phyloP scores from a whole-genome alignment of 2,113 vertebrate genomes.

The Leptobrachium leishanense region DNA sequence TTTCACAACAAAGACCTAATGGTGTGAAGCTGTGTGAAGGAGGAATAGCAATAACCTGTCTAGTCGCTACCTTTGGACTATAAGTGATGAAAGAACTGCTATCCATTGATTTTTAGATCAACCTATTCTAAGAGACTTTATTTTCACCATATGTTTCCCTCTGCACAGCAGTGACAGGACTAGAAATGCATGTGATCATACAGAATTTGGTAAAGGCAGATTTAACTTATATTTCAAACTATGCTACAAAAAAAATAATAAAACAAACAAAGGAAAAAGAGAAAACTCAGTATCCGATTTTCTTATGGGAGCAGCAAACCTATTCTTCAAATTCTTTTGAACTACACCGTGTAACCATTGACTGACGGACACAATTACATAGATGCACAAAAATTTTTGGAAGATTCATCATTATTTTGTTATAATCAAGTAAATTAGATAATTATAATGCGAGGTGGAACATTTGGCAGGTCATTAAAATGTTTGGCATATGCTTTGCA shows the following conservation, averaged over 20 bases:
- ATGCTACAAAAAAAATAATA: background rate
- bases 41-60: constrained; percentile 40
- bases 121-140: constrained; percentile 25
- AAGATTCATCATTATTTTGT: too few species aligned
- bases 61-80: constrained; percentile 33
- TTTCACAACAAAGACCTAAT: constrained; percentile 36
- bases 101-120: constrained; percentile 42
- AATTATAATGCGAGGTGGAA: too few species aligned
- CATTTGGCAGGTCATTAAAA: too few species aligned
- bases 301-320: background rate
- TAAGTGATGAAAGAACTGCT: constrained; percentile 35
- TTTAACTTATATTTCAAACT: constrained; percentile 15
- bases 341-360: too few species aligned
- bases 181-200: constrained; percentile 26
- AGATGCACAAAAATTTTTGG: too few species aligned
- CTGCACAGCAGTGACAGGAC: constrained; percentile 9
- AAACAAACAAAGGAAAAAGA: too few species aligned
- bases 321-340: too few species aligned
- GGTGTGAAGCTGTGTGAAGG: constrained; percentile 38
- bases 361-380: too few species aligned
- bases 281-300: background rate
- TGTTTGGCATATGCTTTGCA: too few species aligned
- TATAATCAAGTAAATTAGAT: too few species aligned
- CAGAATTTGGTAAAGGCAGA: constrained; percentile 17
- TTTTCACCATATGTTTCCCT: constrained; percentile 21